Evolutionary conservation across 2,888 invertebrate species (phyloP), one percentile per base, ranked within the genome.

Genomic region (Rhorus exstirpatorius): DNA sequence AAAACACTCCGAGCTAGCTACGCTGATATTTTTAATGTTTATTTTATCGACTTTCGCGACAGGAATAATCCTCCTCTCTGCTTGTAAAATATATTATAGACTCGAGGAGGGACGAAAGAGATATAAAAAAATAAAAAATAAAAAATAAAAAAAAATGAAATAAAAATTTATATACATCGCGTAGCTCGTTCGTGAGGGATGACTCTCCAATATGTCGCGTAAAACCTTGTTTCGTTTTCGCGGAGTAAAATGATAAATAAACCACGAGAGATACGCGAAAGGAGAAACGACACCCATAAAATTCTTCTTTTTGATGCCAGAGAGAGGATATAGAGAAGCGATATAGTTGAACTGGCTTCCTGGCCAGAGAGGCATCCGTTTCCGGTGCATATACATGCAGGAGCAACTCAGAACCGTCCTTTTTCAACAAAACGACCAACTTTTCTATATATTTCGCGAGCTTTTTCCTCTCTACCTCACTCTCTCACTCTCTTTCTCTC

Each of bases 281-380:
- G 61, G 38, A 61, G 49, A 72, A 72, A 61, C 72, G 61, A 72
- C 51, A 61, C n/a, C 51, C 61, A 35, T 72, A 72, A 72, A 72
- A 72, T 61, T 24, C 35, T 55, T 26, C 44, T 61, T 49, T 51
- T 17, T n/a, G n/a, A n/a, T n/a, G n/a, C n/a, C n/a, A 68, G 68
- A 21, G 31, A 58, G 26, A 31, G 4, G 61, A 44, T 1, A 41
- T n/a, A 7, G 63, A 24, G 26, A 46, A 65, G 3, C 46, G 26
- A n/a, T 14, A 10, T 44, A 67, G 65, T 21, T 19, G 44, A 24
- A 46, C 55, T 35, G 63, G 24, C 75, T 76, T 63, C 38, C 63
- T 58, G 65, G 63, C 75, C 46, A 75, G n/a, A n/a, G n/a, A n/a
- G n/a, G 44, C 55, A 71, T 75, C 65, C 75, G 75, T 55, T 75